Evolutionary conservation across 2,888 invertebrate genomes (phyloP).

Genomic region (Orthosia gothica): DNA sequence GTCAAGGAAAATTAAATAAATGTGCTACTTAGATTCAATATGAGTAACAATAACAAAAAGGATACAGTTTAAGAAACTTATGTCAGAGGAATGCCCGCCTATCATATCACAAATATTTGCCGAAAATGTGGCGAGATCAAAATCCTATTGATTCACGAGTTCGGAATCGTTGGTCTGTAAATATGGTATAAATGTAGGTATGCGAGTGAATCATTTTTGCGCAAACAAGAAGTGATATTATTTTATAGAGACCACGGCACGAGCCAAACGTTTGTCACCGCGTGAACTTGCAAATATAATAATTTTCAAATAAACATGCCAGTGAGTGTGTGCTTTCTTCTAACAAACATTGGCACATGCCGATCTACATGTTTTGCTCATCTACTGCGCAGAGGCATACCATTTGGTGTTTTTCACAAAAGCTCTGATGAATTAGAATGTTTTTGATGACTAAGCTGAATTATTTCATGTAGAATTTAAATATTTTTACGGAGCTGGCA

Average conservation of each 20-base stretch:
- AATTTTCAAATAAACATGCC: slow-evolving; percentile 23
- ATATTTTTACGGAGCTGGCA: slow-evolving; percentile 4
- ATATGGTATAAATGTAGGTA: slow-evolving; percentile 44
- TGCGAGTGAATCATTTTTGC: slow-evolving; percentile 48
- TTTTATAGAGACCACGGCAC: slow-evolving; percentile 46
- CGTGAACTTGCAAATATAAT: slow-evolving; percentile 47
- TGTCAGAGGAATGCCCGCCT: not conserved
- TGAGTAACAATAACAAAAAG: not conserved
- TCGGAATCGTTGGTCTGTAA: slow-evolving; percentile 57
- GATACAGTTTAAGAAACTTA: not conserved
- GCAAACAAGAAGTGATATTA: slow-evolving; percentile 41
- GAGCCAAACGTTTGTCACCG: slow-evolving; percentile 58
- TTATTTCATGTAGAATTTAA: not conserved
- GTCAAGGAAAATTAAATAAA: not conserved
- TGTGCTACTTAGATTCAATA: not conserved
- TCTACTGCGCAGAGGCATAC: slow-evolving; percentile 10
- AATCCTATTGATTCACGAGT: slow-evolving; percentile 54
- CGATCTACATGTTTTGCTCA: not conserved
- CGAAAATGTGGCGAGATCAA: slow-evolving; percentile 19
- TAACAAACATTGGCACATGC: slow-evolving; percentile 8
- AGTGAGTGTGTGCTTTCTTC: slow-evolving; percentile 20
- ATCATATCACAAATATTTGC: slow-evolving; percentile 27
- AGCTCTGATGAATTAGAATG: slow-evolving; percentile 10
- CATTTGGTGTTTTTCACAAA: slow-evolving; percentile 18
- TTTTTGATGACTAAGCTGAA: slow-evolving; percentile 16